Conservation (phyloP, 2,797 vertebrate species). For the Pterois miles region DNA sequence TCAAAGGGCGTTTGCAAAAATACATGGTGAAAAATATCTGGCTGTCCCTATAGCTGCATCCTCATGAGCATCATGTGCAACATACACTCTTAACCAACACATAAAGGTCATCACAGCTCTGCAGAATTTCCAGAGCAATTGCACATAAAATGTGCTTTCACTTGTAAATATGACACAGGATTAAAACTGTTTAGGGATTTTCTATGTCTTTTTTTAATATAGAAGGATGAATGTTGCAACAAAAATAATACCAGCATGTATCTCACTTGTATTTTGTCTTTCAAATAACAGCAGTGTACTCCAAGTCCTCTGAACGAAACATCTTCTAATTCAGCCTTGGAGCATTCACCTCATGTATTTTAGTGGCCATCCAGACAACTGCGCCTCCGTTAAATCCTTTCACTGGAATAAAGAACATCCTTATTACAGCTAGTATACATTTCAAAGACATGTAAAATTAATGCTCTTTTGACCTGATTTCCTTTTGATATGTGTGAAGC, state of each 20-base stretch:
- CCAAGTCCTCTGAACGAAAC: conserved; percentile 14
- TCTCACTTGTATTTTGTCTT: neutral
- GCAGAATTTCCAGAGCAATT: conserved; percentile 34
- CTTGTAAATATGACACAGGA: conserved; percentile 4
- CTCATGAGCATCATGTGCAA: conserved; percentile 31
- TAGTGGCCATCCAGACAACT: conserved; percentile 19
- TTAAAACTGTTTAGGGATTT: neutral
- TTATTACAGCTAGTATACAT: conserved; percentile 26
- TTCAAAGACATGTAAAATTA: conserved; percentile 56
- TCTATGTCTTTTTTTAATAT: neutral
- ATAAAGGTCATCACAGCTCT: conserved; percentile 50
- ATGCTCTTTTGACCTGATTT: conserved; percentile 39
- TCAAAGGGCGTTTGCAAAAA: conserved; percentile 45
- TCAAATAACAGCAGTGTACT: neutral
- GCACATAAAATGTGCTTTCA: conserved; percentile 13
- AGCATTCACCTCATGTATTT: conserved; percentile 24
- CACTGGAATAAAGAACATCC: conserved; percentile 23
- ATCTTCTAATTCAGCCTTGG: neutral
- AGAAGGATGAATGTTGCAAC: neutral
- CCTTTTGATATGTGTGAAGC: conserved; percentile 41
- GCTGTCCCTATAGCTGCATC: conserved; percentile 43
- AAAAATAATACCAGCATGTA: neutral
- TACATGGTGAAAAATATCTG: conserved; percentile 50
- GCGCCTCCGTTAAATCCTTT: conserved; percentile 25
- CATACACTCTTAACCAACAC: conserved; percentile 29